Conservation (phyloP, 2,113 vertebrate species). For the Notothenia coriiceps region DNA sequence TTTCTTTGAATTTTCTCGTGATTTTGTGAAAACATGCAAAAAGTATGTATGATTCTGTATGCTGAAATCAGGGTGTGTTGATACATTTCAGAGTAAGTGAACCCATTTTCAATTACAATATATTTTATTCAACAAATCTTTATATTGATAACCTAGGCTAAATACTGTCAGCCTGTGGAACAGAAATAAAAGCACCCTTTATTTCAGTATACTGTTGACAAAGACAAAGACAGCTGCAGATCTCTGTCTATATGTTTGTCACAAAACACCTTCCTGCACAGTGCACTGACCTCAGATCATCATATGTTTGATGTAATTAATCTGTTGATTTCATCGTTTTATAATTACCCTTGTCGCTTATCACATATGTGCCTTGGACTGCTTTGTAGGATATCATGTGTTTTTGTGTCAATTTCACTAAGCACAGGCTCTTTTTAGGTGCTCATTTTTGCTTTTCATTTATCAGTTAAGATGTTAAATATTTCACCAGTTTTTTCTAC, state of each 20-base stretch:
- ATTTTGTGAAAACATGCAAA: conserved; percentile 9
- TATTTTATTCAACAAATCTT: not conserved
- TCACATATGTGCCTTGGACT: not conserved
- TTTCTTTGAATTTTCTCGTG: not conserved
- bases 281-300: conserved; percentile 36
- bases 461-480: not conserved
- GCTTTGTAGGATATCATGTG: not conserved
- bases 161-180: no score
- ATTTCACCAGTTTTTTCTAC: not conserved
- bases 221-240: not conserved
- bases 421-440: not conserved
- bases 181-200: not conserved
- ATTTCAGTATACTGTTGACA: not conserved
- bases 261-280: conserved; percentile 4
- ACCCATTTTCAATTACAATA: not conserved
- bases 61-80: not conserved
- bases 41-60: conserved; percentile 16
- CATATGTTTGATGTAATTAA: conserved; percentile 47
- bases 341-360: not conserved
- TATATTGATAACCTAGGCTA: not conserved
- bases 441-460: not conserved
- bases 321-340: conserved; percentile 24
- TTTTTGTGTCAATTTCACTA: not conserved
- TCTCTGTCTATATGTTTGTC: conserved; percentile 3
- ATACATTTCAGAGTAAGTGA: not conserved